A percentile compares a stretch with the other conserved stretches of the same genome.
phyloP scores from a whole-genome alignment of 2,797 vertebrate genomes.

The Anguilla anguilla region DNA sequence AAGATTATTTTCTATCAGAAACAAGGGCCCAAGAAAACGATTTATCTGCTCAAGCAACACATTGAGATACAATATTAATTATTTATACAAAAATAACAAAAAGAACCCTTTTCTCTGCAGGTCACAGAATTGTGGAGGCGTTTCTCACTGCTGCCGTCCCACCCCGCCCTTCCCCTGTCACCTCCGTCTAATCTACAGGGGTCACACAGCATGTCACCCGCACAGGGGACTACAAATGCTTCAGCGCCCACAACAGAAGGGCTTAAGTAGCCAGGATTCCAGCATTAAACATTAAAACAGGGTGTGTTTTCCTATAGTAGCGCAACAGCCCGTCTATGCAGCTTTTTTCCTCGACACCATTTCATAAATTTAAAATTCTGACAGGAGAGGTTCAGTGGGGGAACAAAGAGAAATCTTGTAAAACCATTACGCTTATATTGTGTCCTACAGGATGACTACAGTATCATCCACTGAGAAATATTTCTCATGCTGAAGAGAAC shows the following conservation, averaged over 20 bases:
- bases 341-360: background rate
- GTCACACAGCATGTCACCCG: conserved; percentile 1
- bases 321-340: background rate
- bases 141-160: background rate
- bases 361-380: background rate
- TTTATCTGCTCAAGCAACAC: background rate
- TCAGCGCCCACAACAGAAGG: background rate
- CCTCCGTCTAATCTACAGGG: background rate
- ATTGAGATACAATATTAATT: background rate
- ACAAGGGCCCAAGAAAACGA: background rate
- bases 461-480: background rate
- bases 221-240: background rate
- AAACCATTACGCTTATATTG: background rate
- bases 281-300: background rate
- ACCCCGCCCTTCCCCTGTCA: background rate
- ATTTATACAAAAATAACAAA: background rate
- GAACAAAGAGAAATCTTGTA: background rate
- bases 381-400: background rate
- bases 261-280: background rate
- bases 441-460: background rate
- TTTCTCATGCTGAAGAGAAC: background rate
- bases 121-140: conserved; percentile 2
- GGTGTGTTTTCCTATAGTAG: background rate
- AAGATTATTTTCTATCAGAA: background rate
- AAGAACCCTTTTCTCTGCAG: background rate